Evolutionary conservation across 1,140 invertebrate genomes (phyloP), one percentile per base, ranked within the genome.

Genomic region (Monochamus saltuarius): DNA sequence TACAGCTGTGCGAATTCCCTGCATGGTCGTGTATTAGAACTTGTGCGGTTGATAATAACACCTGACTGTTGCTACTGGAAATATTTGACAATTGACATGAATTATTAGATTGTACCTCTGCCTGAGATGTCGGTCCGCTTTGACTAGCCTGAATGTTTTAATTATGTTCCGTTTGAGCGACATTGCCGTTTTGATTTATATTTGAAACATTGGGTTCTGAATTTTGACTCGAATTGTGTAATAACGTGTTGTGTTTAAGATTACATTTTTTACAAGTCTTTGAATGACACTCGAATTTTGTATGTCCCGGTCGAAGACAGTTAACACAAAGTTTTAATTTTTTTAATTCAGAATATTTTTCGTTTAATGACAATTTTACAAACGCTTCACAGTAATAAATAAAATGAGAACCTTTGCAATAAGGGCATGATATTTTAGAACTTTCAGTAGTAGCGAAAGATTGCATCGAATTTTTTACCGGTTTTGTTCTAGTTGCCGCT

Each of bases 41-140:
- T 13, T 60, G 4, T 1, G 38, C 19, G n/a, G 53, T 59, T 43
- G 53, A 61, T 36, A 61, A 47, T 19, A 58, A 37, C 10, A 60
- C 19, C 19, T 35, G 59, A 10, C 39, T 34, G 22, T 6, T 29
- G 22, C 6, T 29, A 29, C 22, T 6, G n/a, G n/a, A n/a, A n/a
- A n/a, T n/a, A n/a, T 29, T 29, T 29, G 22, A 29, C 6, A 6
- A 3, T 29, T 6, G 2, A 6, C 22, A 3, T 29, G 22, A 2
- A 3, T 6, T 29, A 29, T 29, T 29, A 6, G 22, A 29, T 29
- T 29, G 22, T 29, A 10, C 11, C 14, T 4, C 38, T 19, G 37
- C 13, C n/a, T 11, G 46, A 59, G 36, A n/a, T n/a, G n/a, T n/a
- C n/a, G n/a, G n/a, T n/a, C n/a, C n/a, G n/a, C n/a, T n/a, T n/a